Base-by-base conservation (phyloP, 1,140 invertebrate species). In the Temnothorax longispinosus region DNA sequence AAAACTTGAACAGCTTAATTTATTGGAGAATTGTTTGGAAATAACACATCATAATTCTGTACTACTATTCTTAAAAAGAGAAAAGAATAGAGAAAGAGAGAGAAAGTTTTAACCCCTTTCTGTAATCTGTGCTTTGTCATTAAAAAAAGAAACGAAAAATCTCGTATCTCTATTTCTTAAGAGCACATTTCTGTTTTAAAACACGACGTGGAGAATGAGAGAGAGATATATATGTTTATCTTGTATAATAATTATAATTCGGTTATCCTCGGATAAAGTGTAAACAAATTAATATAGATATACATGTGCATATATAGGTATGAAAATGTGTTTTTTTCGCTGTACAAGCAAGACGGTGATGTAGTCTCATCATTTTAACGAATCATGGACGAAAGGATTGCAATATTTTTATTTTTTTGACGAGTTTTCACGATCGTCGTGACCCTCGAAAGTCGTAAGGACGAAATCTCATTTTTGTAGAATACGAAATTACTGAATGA, bases 211-310 rank as follows among this genome's bases (percentile, higher is more conserved):
- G 44, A 6, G n/a, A 67, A 10, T 44, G 11, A 74, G 6, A 41
- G 21, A 41, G 1, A 41, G 35, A 58, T 11, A 58, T 3, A 18
- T 50, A 27, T 21, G 18, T 65, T 65, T 80, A 58, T 65, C 13
- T 67, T 67, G 44, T 80, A 67, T 65, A 64, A 78, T 64, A 35
- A 78, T 80, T 67, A 32, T n/a, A 52, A 67, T 67, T 21, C 44
- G 38, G 38, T 35, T 27, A n/a, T n/a, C 35, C 32, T 62, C 2
- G 18, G 44, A 47, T 62, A 13, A 77, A 77, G 5, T 47, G 27
- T 47, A 77, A 41, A 77, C 74, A 35, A 35, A 64, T 47, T 62
- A 62, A 62, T 35, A 54, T 77, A 62, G 58, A 47, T 64, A 47
- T 77, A 60, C 2, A 13, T 77, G 27, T 62, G 41, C 21, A 77